Evolutionary conservation across 2,888 invertebrate genomes (phyloP).

Genomic region (Leucoptera coffeella): DNA sequence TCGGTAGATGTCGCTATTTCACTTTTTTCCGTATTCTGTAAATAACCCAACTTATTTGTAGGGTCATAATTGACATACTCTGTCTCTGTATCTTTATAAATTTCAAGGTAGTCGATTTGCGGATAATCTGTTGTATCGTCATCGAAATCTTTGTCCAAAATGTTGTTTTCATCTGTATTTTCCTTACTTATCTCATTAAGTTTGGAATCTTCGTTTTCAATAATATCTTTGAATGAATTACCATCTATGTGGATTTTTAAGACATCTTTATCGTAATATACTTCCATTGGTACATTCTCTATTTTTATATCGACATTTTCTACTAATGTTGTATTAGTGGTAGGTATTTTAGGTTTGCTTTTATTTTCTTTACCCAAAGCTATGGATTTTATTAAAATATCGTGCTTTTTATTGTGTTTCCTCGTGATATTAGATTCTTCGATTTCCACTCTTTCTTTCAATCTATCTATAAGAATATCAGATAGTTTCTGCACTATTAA

Average conservation of each 20-base stretch:
- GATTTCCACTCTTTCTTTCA: not conserved
- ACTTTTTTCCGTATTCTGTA: too few relatives aligned
- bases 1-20: constrained; percentile 4
- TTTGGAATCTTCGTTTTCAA: constrained; percentile 13
- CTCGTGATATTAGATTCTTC: not conserved
- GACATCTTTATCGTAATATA: not conserved
- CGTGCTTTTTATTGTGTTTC: not conserved
- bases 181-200: constrained; percentile 1
- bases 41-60: constrained; percentile 9
- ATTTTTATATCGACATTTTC: not conserved
- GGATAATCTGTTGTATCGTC: constrained; percentile 31
- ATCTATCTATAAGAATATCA: not conserved
- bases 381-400: not conserved
- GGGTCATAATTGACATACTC: constrained; percentile 16
- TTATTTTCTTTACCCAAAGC: not conserved
- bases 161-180: constrained; percentile 9
- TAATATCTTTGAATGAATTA: constrained; percentile 6
- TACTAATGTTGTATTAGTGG: not conserved
- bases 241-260: too few relatives aligned
- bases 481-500: too few relatives aligned
- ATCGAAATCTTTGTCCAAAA: constrained; percentile 12
- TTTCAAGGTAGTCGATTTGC: constrained; percentile 25
- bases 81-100: constrained; percentile 33
- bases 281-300: constrained; percentile 1
- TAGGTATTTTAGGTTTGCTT: too few relatives aligned